Base-by-base conservation (phyloP, 2,888 invertebrate genomes). In the Epinotia bilunana region DNA sequence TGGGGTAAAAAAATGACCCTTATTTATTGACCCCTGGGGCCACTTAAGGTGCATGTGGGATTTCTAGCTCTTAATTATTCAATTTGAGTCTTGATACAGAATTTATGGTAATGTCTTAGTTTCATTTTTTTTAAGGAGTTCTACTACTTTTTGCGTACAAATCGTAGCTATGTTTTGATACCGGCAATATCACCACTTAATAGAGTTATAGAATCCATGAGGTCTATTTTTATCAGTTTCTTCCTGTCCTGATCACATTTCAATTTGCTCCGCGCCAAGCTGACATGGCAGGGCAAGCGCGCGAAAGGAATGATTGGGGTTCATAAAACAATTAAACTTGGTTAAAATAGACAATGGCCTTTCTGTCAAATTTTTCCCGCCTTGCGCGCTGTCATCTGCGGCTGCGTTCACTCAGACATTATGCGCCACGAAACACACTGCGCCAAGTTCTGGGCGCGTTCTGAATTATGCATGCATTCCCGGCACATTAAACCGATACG, bases 381-480 rank as follows among this genome's bases (percentile, higher is more conserved):
- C 49, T n/a, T 39, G 39, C 49, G 58, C 16, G 70, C 79, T 80
- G 80, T 81, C 79, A 76, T 77, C 81, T 79, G 79, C 79, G 63
- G 71, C 61, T 78, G 77, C 77, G 78, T 77, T 83, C 83, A 39
- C 39, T 39, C 79, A 80, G 80, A 81, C 81, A 84, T 84, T 84
- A 86, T 84, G 83, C 80, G 78, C 82, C 81, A 79, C 79, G 81
- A 81, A 83, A 81, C 81, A 81, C 79, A 79, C 81, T 78, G 80
- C 83, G 78, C 79, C 83, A 83, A 85, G 85, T 84, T 80, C 77
- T 75, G 70, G 80, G 73, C 77, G 76, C 77, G 76, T 77, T 73
- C 71, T 88, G 85, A 87, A 90, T 90, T 87, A 89, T 89, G 87
- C 88, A 90, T 86, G 84, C 84, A 83, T 84, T 83, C 81, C 79